phyloP scores from a whole-genome alignment of 2,113 vertebrate genomes.

The Lycaon pictus region DNA sequence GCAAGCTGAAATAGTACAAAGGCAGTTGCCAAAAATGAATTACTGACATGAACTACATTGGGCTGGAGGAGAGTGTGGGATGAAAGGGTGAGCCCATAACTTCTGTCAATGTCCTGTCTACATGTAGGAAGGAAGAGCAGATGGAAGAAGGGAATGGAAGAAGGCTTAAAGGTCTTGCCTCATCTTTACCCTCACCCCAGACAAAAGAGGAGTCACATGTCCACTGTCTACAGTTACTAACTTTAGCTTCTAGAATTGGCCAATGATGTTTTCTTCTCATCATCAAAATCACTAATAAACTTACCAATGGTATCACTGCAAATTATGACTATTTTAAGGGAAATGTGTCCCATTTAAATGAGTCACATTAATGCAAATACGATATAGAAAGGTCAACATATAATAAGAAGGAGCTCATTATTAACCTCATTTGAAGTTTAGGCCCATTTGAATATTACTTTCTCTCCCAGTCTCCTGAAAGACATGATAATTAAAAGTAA shows the following conservation, averaged over 20 bases:
- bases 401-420: not conserved
- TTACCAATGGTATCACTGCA: not conserved
- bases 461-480: not conserved
- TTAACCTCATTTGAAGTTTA: conserved; percentile 14
- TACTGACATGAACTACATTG: too few species aligned
- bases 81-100: not conserved
- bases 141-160: too few species aligned
- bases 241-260: not conserved
- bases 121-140: not conserved
- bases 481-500: conserved; percentile 20
- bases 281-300: conserved; percentile 48
- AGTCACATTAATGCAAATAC: not conserved
- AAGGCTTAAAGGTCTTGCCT: not conserved
- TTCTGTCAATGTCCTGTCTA: not conserved
- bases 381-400: not conserved
- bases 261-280: not conserved
- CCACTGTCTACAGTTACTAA: not conserved
- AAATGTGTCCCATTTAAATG: not conserved
- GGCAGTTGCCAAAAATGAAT: not conserved
- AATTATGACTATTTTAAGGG: conserved; percentile 43
- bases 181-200: not conserved
- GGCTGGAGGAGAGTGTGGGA: not conserved
- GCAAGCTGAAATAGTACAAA: not conserved
- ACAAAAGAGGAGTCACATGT: not conserved
- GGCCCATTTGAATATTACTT: not conserved